Percentiles rank a stretch among this genome's conserved stretches.
These are phyloP conservation scores for Syrrhaptes paradoxus DNA, from an alignment of 2,113 vertebrate species.

Conservation along the genomic window DNA sequence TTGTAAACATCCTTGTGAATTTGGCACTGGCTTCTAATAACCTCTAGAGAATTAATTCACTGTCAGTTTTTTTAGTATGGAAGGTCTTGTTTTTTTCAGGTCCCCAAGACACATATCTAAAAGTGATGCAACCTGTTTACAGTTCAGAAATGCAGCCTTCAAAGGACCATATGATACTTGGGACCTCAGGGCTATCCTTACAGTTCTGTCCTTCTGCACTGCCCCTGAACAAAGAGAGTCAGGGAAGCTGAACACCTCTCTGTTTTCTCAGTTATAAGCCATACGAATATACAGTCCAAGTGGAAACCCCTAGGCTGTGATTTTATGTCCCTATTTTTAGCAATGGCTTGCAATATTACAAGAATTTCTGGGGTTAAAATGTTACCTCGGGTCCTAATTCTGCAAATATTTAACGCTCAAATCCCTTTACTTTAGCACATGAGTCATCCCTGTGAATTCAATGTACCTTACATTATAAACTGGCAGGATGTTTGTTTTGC, in stretches of 20 bases:
- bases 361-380: neutral
- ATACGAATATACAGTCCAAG: neutral
- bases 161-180: neutral
- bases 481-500: conserved; percentile 20
- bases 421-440: neutral
- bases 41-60: neutral
- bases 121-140: neutral
- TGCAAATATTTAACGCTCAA: neutral
- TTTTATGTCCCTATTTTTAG: neutral
- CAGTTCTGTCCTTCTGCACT: neutral
- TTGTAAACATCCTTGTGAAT: neutral
- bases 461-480: neutral
- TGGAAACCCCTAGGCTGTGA: neutral
- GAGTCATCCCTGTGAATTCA: neutral
- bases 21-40: neutral
- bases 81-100: neutral
- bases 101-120: neutral
- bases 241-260: neutral
- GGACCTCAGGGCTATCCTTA: neutral
- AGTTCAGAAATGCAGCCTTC: neutral
- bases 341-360: neutral
- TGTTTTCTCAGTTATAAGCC: neutral
- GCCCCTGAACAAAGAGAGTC: neutral
- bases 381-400: neutral
- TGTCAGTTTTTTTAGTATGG: neutral